Evolutionary conservation across 2,113 vertebrate species (phyloP).

Genomic region (Mionectes macconnelli): DNA sequence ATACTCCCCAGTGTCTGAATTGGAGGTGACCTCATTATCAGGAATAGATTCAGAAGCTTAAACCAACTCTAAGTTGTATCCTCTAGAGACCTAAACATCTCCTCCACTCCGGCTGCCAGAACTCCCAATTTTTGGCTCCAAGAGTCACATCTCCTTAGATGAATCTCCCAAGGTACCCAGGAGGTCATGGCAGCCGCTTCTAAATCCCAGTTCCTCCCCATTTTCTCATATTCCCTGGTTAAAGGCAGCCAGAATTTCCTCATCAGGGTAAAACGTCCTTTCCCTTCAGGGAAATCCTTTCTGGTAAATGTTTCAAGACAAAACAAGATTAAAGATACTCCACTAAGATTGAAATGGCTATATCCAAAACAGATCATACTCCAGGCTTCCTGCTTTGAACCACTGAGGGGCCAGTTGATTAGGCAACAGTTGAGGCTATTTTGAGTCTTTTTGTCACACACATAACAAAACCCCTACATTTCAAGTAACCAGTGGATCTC

Average conservation of each 20-base stretch:
- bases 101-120: background rate
- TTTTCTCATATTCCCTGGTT: background rate
- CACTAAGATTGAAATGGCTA: background rate
- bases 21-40: background rate
- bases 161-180: background rate
- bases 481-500: background rate
- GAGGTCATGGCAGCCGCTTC: background rate
- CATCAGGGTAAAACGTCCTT: background rate
- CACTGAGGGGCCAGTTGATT: background rate
- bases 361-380: background rate
- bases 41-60: background rate
- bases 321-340: constrained; percentile 25
- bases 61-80: background rate
- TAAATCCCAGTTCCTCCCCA: background rate
- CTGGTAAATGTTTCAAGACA: constrained; percentile 31
- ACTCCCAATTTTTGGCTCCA: background rate
- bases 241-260: background rate
- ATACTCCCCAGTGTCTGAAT: background rate
- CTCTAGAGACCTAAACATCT: background rate
- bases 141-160: background rate
- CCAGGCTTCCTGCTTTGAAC: background rate
- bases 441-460: background rate
- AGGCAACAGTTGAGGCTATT: background rate
- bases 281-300: constrained; percentile 8
- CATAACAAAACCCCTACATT: background rate